Percentiles rank a stretch among this genome's conserved stretches.
phyloP scores from a whole-genome alignment of 2,113 vertebrate genomes.

The Eptesicus fuscus region DNA sequence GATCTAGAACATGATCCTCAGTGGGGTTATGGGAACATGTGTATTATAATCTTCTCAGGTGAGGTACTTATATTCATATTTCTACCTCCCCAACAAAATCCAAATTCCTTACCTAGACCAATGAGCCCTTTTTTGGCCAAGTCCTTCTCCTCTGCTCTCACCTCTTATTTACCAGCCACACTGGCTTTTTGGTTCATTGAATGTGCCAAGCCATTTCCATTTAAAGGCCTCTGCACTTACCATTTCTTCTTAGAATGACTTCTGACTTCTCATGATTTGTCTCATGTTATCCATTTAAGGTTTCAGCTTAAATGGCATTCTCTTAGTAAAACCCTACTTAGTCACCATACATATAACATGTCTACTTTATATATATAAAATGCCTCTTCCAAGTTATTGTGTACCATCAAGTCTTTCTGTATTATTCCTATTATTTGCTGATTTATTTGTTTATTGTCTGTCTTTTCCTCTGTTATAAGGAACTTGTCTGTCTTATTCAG shows the following conservation, averaged over 20 bases:
- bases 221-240: not conserved
- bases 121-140: not conserved
- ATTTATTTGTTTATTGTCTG: not conserved
- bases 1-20: not conserved
- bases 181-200: not conserved
- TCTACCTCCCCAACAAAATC: not conserved
- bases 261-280: not conserved
- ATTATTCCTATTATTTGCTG: not conserved
- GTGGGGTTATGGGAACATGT: not conserved
- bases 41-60: not conserved
- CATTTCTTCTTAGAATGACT: not conserved
- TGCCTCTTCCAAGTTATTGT: not conserved
- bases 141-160: fast-evolving
- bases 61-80: not conserved
- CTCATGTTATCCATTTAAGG: not conserved
- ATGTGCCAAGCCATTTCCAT: not conserved
- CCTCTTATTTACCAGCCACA: not conserved
- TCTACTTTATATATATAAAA: not conserved
- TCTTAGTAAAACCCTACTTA: not conserved
- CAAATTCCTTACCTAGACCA: not conserved
- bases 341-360: not conserved
- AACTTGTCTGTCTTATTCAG: not conserved
- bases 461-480: not conserved
- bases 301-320: not conserved
- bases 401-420: not conserved